Evolutionary conservation across 2,888 invertebrate species (phyloP).

Genomic region (Brenthis daphne): DNA sequence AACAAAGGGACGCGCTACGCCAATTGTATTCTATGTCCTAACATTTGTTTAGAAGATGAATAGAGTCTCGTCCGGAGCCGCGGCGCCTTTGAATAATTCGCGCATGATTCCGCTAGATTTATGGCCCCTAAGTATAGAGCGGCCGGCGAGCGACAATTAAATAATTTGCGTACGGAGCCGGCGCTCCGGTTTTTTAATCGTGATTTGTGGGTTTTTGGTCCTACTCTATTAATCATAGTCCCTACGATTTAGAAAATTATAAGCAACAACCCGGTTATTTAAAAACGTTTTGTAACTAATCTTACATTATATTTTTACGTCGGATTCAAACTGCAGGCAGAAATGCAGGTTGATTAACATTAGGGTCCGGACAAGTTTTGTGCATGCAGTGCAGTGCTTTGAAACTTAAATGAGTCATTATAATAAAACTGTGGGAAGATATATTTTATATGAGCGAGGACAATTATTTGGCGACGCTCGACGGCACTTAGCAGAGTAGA

Average conservation of each 20-base stretch:
- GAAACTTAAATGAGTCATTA: constrained; percentile 6
- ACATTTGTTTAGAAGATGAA: constrained; percentile 45
- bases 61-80: constrained; percentile 35
- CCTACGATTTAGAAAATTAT: constrained; percentile 30
- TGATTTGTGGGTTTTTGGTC: constrained; percentile 59
- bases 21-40: constrained; percentile 45
- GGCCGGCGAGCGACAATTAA: constrained; percentile 66
- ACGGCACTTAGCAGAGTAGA: neutral
- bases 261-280: constrained; percentile 39
- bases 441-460: neutral
- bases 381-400: no score
- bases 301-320: constrained; percentile 22
- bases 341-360: neutral
- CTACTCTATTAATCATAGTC: constrained; percentile 46
- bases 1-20: constrained; percentile 37
- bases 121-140: constrained; percentile 75
- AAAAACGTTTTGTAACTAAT: constrained; percentile 17
- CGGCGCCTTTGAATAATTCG: constrained; percentile 78
- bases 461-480: neutral
- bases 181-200: constrained; percentile 44
- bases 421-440: neutral
- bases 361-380: neutral
- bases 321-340: constrained; percentile 15
- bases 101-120: constrained; percentile 72
- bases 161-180: constrained; percentile 72